Base-by-base conservation (phyloP, 2,797 vertebrate species). In the Eulemur mongoz region DNA sequence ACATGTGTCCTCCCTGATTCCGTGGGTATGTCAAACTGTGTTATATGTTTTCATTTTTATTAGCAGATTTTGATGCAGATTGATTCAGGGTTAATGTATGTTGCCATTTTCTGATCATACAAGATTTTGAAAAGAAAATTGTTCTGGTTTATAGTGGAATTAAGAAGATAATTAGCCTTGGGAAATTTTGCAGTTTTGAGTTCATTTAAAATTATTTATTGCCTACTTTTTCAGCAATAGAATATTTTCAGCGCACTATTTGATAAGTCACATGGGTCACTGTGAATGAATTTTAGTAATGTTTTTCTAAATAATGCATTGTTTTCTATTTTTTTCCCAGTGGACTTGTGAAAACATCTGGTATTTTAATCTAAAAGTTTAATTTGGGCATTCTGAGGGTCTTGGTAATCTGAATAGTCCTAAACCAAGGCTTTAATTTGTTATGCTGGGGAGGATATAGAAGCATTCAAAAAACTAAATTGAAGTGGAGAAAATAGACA, bases 1-100 rank as follows among this genome's bases (percentile, higher is more conserved):
- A 67, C 98, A 7, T 99, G 99, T 97, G 92, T 99, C 7, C 97
- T 98, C 15, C 99, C 99, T 88, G 98, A 98, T 57, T 99, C 99
- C 81, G 98, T 99, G 48, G 99, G 99, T 99, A 99, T 96, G 99
- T 98, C 10, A 10, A 50, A 70, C 45, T 35, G 45, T 67, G n/a
- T 22, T 27, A n/a, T 48, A 13, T 61, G 20, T 17, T 15, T 96
- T 84, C 81, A 38, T 35, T 15, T 93, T 73, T 23, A 1, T 50
- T 67, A 5, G 57, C 69, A 93, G 45, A 67, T 96, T 96, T 89
- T 50, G 20, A 72, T 79, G 50, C 18, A 86, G 32, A 45, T 57
- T 40, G 32, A 92, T 78, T 94, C 48, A 59, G 50, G 35, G 22
- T 59, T 83, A 40, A 67, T 50, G 17, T 82, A 27, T 61, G 72